Evolutionary conservation across 1,140 invertebrate genomes (phyloP), one percentile per base, ranked within the genome.

Genomic region (Drosophila burlai): DNA sequence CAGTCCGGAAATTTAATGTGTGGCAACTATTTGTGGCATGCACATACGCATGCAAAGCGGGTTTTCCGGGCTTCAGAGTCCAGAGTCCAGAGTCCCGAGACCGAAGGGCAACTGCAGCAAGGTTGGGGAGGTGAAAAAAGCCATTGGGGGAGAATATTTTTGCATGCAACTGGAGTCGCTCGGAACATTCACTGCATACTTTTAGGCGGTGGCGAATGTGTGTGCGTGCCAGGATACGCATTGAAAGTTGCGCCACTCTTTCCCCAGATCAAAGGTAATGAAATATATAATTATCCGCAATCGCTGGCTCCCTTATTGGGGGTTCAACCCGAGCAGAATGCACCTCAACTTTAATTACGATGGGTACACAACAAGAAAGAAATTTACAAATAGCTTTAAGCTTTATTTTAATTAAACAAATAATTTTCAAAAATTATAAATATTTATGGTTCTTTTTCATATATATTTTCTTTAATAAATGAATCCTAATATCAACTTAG

Each of bases 21-120:
- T 64, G 68, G 64, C 47, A 89, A 77, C 67, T 58, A 87, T 87
- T 87, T 64, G 62, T 61, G 61, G 74, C 71, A 78, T 77, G 82
- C 72, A 75, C 61, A 62, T 57, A 77, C 57, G 59, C 62, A 71
- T 66, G 64, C 74, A 74, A 65, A 83, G 61, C 54, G 29, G 67
- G 59, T 29, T 31, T 59, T 21, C 24, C 43, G 26, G 43, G 9
- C 8, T 42, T 7, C 34, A 13, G 52, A 55, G 34, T n/a, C 26
- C 24, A 45, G 6, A 26, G 49, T 36, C 21, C 43, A 10, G n/a
- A 26, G 60, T 26, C 38, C 47, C 40, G n/a, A 24, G 60, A 21
- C 40, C 47, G 50, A 71, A 38, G 49, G 38, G 40, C 62, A 59
- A 29, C 50, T 64, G 50, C 21, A 16, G 46, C 21, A 26, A 18